These are phyloP conservation scores for Ictidomys tridecemlineatus DNA, from an alignment of 2,113 vertebrate species.

Conservation along the genomic window DNA sequence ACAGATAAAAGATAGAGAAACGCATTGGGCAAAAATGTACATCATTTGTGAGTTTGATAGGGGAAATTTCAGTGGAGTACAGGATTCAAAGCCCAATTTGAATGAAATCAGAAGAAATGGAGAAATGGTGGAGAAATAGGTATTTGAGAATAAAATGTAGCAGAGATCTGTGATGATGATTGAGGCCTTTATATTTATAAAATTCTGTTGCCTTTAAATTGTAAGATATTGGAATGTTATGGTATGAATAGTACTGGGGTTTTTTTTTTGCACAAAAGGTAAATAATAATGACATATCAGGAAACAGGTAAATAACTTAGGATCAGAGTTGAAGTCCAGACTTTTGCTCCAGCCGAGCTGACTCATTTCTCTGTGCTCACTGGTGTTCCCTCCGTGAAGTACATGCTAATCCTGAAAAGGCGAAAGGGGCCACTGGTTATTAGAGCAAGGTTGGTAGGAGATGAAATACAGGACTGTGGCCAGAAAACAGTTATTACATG, in stretches of 20 bases:
- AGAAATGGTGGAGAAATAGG: not conserved
- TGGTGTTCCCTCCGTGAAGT: not conserved
- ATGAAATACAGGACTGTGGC: not conserved
- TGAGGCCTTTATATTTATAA: accelerated
- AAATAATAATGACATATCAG: not conserved
- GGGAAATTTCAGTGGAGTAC: not conserved
- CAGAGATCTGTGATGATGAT: not conserved
- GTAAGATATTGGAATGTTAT: not conserved
- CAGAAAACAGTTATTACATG: not conserved
- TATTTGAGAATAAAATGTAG: not conserved
- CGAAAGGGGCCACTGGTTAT: not conserved
- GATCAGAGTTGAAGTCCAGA: not conserved
- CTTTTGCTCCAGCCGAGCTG: not conserved
- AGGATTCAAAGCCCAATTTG: not conserved
- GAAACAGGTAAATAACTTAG: not conserved
- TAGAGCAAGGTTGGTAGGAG: not conserved
- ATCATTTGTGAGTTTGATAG: not conserved
- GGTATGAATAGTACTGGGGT: not conserved
- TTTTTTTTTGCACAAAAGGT: not conserved
- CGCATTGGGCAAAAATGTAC: not conserved
- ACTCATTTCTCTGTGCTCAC: not conserved
- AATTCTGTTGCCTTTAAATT: not conserved
- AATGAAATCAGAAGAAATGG: not conserved
- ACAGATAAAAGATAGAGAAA: not conserved
- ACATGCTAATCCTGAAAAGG: not conserved